phyloP scores from a whole-genome alignment of 2,888 invertebrate species.

The Andrena haemorrhoa region DNA sequence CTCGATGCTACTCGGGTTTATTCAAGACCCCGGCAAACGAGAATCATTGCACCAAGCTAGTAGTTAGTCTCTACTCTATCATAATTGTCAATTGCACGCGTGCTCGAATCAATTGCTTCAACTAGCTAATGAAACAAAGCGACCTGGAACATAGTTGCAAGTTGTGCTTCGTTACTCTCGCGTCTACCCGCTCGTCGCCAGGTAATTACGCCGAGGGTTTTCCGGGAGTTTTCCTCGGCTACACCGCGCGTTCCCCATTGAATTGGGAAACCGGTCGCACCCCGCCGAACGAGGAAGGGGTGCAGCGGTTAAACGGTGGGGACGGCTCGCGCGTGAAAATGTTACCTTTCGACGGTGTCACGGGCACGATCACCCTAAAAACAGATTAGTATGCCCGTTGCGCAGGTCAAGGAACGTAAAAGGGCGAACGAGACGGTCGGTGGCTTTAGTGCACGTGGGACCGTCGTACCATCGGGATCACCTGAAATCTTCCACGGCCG shows the following conservation, averaged over 20 bases:
- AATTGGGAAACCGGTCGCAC: conserved; percentile 27
- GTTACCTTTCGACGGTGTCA: conserved; percentile 12
- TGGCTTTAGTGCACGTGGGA: not conserved
- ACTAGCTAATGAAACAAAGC: too few relatives aligned
- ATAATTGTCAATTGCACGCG: too few relatives aligned
- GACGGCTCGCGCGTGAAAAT: not conserved
- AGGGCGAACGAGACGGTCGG: not conserved
- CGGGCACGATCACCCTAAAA: conserved; percentile 30
- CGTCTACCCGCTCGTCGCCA: not conserved
- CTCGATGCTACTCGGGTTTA: too few relatives aligned
- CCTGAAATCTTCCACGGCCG: not conserved
- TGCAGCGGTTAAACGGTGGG: not conserved
- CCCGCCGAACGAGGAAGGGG: not conserved
- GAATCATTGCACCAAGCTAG: too few relatives aligned
- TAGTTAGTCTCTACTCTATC: too few relatives aligned
- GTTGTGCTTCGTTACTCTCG: too few relatives aligned
- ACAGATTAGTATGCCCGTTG: conserved; percentile 39
- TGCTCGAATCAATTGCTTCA: too few relatives aligned
- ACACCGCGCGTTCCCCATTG: not conserved
- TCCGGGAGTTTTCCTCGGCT: not conserved
- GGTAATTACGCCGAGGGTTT: not conserved
- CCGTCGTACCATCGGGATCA: not conserved
- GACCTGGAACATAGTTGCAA: too few relatives aligned
- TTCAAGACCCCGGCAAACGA: too few relatives aligned
- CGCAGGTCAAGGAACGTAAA: conserved; percentile 34